These are phyloP conservation scores for Bufotes viridis DNA, from an alignment of 2,797 vertebrate species.

Conservation along the genomic window DNA sequence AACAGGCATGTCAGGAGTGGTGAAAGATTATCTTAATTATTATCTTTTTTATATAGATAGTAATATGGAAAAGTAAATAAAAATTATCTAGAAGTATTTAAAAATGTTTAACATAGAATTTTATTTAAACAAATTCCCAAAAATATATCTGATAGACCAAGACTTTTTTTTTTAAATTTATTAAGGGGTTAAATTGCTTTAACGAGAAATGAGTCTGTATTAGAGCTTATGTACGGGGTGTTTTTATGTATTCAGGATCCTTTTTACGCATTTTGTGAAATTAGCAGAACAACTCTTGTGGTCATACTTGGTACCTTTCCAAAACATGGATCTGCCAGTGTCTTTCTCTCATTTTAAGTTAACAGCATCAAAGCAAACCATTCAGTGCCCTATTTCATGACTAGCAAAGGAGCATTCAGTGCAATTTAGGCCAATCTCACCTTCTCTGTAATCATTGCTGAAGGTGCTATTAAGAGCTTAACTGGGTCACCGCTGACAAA, in stretches of 20 bases:
- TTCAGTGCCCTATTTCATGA: constrained; percentile 66
- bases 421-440: constrained; percentile 66
- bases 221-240: neutral
- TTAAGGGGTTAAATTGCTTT: neutral
- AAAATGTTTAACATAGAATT: too few relatives aligned
- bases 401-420: constrained; percentile 65
- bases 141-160: too few relatives aligned
- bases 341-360: constrained; percentile 47
- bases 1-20: too few relatives aligned
- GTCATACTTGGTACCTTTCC: constrained; percentile 26
- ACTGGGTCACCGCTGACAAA: constrained; percentile 67
- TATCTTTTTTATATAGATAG: too few relatives aligned
- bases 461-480: constrained; percentile 63
- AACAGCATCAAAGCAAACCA: constrained; percentile 55
- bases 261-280: constrained; percentile 8
- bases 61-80: too few relatives aligned
- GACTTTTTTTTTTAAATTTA: too few relatives aligned
- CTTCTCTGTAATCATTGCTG: constrained; percentile 64
- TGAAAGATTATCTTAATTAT: too few relatives aligned
- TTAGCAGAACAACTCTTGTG: constrained; percentile 15
- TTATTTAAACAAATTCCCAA: neutral
- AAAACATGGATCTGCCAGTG: constrained; percentile 14
- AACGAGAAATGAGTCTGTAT: neutral
- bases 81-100: too few relatives aligned
- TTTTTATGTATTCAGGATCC: neutral